phyloP scores from a whole-genome alignment of 2,888 invertebrate species.

The Odontocerum albicorne region DNA sequence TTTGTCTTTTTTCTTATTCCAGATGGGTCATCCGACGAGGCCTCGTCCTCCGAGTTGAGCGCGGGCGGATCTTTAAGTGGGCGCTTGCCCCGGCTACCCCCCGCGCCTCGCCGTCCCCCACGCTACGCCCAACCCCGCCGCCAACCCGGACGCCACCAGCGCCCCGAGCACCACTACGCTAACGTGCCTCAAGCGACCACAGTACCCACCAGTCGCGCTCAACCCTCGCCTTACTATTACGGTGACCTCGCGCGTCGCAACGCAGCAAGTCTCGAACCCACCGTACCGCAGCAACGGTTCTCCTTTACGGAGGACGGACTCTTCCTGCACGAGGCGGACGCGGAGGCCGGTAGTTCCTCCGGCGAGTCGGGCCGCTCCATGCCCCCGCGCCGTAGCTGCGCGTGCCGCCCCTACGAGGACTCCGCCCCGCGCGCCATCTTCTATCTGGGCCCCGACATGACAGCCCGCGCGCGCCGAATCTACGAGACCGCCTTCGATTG shows the following conservation, averaged over 20 bases:
- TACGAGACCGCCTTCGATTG: slow-evolving; percentile 91
- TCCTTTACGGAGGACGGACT: slow-evolving; percentile 73
- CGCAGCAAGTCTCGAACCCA: slow-evolving; percentile 63
- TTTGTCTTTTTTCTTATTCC: slow-evolving; percentile 36
- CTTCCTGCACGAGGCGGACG: slow-evolving; percentile 39
- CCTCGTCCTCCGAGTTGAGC: slow-evolving; percentile 49
- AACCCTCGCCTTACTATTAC: slow-evolving; percentile 84
- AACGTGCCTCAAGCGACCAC: slow-evolving; percentile 47
- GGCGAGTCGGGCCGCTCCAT: slow-evolving; percentile 62
- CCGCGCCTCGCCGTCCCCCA: slow-evolving; percentile 58
- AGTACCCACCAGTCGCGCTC: slow-evolving; percentile 57
- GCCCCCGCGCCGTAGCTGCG: slow-evolving; percentile 66
- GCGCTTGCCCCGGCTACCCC: slow-evolving; percentile 57
- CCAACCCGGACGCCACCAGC: slow-evolving; percentile 42
- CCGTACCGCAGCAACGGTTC: slow-evolving; percentile 56
- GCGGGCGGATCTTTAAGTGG: slow-evolving; percentile 41
- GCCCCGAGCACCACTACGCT: slow-evolving; percentile 62
- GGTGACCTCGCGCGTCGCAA: slow-evolving; percentile 70
- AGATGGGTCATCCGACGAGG: slow-evolving; percentile 48
- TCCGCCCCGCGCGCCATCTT: slow-evolving; percentile 65
- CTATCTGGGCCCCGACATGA: slow-evolving; percentile 65
- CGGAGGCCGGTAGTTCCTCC: slow-evolving; percentile 50
- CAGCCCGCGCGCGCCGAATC: slow-evolving; percentile 70
- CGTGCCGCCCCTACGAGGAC: slow-evolving; percentile 59
- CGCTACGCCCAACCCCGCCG: slow-evolving; percentile 47